phyloP scores from a whole-genome alignment of 2,888 invertebrate genomes.

The Siphlonurus alternatus region DNA sequence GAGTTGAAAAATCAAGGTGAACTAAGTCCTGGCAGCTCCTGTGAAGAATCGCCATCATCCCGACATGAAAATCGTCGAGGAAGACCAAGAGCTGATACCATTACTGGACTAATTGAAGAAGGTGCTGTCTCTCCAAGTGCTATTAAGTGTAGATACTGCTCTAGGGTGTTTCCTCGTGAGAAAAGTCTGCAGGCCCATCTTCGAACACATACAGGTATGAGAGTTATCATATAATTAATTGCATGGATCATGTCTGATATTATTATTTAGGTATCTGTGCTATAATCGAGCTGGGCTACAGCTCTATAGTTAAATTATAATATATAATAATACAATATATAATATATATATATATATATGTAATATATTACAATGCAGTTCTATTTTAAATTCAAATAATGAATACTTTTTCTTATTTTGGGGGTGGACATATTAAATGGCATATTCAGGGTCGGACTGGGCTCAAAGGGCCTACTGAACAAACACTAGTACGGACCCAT shows the following conservation, averaged over 20 bases:
- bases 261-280: too few species aligned
- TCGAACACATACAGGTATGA: constrained; percentile 42
- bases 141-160: constrained; percentile 52
- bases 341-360: too few species aligned
- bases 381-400: too few species aligned
- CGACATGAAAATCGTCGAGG: constrained; percentile 35
- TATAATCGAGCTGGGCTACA: too few species aligned
- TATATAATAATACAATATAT: too few species aligned
- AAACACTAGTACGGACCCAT: too few species aligned
- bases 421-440: too few species aligned
- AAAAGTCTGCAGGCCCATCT: constrained; percentile 55
- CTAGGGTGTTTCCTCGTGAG: constrained; percentile 54
- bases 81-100: constrained; percentile 50
- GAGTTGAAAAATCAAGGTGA: constrained; percentile 8
- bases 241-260: constrained; percentile 2
- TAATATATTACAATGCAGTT: too few species aligned
- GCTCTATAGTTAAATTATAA: too few species aligned
- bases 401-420: too few species aligned
- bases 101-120: constrained; percentile 47
- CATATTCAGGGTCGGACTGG: too few species aligned
- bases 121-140: constrained; percentile 49
- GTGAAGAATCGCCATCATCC: constrained; percentile 23
- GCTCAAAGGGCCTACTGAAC: too few species aligned
- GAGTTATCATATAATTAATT: not conserved
- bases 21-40: constrained; percentile 27